Evolutionary conservation across 1,140 invertebrate genomes (phyloP), one percentile per base, ranked within the genome.

Genomic region (Drosophila sp.): DNA sequence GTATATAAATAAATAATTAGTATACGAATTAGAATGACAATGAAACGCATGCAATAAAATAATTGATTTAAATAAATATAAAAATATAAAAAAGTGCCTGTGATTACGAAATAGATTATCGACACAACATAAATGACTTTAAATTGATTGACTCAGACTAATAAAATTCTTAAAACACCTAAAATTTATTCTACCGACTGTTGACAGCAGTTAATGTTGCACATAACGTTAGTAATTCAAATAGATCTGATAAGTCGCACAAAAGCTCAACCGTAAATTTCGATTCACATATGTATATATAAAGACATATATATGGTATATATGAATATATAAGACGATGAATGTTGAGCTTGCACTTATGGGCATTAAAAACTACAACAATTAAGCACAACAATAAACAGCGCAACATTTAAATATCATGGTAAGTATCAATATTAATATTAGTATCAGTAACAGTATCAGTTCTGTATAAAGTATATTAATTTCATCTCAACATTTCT

Each of bases 381-480:
- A 58, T 72, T 65, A 58, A 58, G 62, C 62, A 72, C 77, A 80
- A 74, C 73, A 77, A 72, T 63, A 29, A 74, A 76, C 41, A 74
- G 62, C 58, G 61, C 61, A 79, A 87, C 72, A 79, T 73, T 78
- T 70, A 78, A 74, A 77, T 80, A 86, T 76, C 46, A 78, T 50
- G 84, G 69, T 84, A 78, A 86, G 78, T 86, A 56, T 41, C 50
- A 53, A 16, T 21, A 21, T 21, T 76, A 84, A 73, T 76, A 84
- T 80, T 46, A 71, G 50, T 83, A 72, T 86, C 69, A 81, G 70
- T 86, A 58, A 18, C 9, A 53, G 46, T 82, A 72, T 86, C 82
- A 87, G 83, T 87, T 89, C 82, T 82, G 71, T 78, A 72, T 76
- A 80, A 76, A 29, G n/a, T 59, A 34, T 75, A 57, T 65, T 59